Percentiles rank a stretch among this genome's conserved stretches.
These are phyloP conservation scores for Saccopteryx bilineata DNA, from an alignment of 2,113 vertebrate species.

Conservation along the genomic window DNA sequence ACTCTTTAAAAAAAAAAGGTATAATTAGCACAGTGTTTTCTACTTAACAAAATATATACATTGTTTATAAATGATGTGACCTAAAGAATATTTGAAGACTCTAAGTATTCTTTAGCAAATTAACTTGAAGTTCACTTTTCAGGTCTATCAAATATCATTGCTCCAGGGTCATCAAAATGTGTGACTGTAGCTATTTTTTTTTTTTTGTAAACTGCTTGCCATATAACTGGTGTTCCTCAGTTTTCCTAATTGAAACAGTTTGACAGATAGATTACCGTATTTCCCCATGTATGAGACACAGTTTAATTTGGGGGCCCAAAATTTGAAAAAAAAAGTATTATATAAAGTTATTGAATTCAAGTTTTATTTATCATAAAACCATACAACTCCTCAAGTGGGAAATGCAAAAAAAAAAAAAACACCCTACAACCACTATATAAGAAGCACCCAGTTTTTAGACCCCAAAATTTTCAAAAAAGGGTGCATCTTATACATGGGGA, in stretches of 20 bases:
- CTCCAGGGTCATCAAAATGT: background rate
- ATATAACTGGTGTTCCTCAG: background rate
- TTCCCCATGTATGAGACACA: too few relatives aligned
- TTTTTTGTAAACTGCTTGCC: background rate
- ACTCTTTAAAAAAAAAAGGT: background rate
- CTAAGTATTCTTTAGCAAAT: background rate
- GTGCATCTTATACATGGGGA: too few relatives aligned
- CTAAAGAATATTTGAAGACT: background rate
- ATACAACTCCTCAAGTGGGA: too few relatives aligned
- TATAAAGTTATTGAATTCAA: too few relatives aligned
- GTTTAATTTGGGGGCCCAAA: too few relatives aligned
- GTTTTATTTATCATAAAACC: too few relatives aligned
- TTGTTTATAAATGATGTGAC: background rate
- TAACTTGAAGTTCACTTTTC: background rate
- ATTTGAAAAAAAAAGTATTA: too few relatives aligned
- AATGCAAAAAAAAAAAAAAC: too few relatives aligned
- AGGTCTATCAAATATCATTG: background rate
- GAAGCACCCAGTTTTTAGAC: too few relatives aligned
- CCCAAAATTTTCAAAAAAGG: too few relatives aligned
- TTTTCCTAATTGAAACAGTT: conserved; percentile 6
- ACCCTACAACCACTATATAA: too few relatives aligned
- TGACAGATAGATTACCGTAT: background rate
- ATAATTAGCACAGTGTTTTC: background rate
- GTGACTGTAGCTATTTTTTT: background rate
- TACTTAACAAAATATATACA: background rate